phyloP scores from a whole-genome alignment of 2,113 vertebrate genomes.

The Recurvirostra avosetta region DNA sequence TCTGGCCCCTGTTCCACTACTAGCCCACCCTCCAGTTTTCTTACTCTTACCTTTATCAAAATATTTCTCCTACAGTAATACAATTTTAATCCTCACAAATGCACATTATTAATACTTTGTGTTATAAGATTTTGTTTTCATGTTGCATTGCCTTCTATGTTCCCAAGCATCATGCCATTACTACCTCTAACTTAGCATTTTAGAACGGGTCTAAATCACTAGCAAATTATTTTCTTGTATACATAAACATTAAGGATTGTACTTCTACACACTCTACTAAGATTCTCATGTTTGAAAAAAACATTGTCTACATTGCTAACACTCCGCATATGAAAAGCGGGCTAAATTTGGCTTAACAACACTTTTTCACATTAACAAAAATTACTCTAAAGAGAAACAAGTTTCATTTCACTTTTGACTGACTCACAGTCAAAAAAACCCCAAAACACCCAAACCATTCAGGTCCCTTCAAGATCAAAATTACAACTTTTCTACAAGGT shows the following conservation, averaged over 20 bases:
- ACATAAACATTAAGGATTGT: background rate
- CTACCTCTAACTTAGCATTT: background rate
- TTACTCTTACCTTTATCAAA: background rate
- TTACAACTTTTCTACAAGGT: background rate
- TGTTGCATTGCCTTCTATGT: background rate
- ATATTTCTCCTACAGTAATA: background rate
- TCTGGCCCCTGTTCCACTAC: background rate
- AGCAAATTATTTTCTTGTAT: background rate
- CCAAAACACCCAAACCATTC: rapidly evolving
- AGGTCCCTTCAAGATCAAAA: background rate
- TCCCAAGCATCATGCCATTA: background rate
- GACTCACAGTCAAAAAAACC: background rate
- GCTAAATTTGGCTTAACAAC: background rate
- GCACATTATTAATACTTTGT: background rate
- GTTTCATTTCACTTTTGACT: background rate
- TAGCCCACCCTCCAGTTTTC: background rate
- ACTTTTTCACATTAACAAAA: background rate
- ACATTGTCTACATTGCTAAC: background rate
- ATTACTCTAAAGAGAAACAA: background rate
- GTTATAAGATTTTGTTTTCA: background rate
- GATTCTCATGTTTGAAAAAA: background rate
- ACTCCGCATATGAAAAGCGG: background rate
- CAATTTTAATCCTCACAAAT: background rate
- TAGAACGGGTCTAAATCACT: background rate
- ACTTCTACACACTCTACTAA: background rate